Evolutionary conservation across 1,140 invertebrate genomes (phyloP), one percentile per base, ranked within the genome.

Genomic region (Nasonia longicornis): DNA sequence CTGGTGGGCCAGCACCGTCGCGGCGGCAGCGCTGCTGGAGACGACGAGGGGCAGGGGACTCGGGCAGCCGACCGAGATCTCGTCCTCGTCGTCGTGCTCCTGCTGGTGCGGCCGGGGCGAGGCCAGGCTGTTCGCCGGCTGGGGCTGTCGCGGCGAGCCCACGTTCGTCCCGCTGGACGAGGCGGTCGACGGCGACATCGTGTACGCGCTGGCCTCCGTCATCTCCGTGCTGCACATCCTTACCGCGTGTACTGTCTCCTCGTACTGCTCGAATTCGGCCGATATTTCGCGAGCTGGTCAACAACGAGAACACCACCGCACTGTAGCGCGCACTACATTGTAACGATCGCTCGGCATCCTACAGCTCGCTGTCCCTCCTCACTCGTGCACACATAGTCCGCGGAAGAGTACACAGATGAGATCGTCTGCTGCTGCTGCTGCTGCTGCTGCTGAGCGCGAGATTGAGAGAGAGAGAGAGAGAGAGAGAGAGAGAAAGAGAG

Each of bases 31-130:
- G 52, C 20, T 58, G 52, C 12, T 64, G 14, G 67, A 85, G 0
- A 89, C 88, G 0, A 91, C 86, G 6, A 90, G 84, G 0, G 92
- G 92, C 86, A 93, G 81, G 2, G 94, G 94, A 83, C 94, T 94
- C 29, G 94, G 94, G 84, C 94, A 95, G 3, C 94, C 94, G 6
- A 95, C 94, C 86, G 94, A 95, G 82, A 95, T 95, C 88, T 95
- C 94, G 86, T 93, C 93, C 84, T 92, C 93, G 87, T 90, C 92
- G 86, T 91, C 92, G 67, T 73, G n/a, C 26, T 74, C 67, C 20
- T 31, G 70, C 85, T 87, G 20, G 10, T 22, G 66, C 8, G 79
- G 84, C 14, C 48, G 16, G 31, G 22, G 42, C 35, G 66, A 29
- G 52, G 52, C 22, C 48, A 38, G 81, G 70, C 83, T 76, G 83